Evolutionary conservation across 35 echinoderm and acorn worm genomes (phyloP), one percentile per base, ranked within the genome.

Genomic region (Apostichopus japonicus): DNA sequence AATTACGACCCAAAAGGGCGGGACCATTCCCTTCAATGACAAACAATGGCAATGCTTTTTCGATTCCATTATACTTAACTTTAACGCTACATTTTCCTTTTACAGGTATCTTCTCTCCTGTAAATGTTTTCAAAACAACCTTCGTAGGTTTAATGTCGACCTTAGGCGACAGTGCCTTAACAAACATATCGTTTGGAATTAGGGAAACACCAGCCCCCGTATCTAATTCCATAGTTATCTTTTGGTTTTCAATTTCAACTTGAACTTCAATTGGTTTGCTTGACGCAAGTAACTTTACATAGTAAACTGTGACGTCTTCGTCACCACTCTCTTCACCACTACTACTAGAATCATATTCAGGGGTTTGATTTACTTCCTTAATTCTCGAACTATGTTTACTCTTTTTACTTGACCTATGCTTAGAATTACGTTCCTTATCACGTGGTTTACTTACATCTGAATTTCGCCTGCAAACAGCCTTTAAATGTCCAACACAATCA

Each of bases 41-140:
- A 90, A 72, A 76, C 87, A 90, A 44, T 70, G 87, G 87, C 24
- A 90, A 76, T 19, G 4, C 14, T 23, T 71, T 90, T 90, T 90
- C 62, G 73, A 5, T 76, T 4, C 87, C 59, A 76, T 72, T 90
- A 76, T 55, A 90, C 27, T 67, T 71, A 70, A 90, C 87, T 15
- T 70, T 6, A 6, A 90, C 88, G 53, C 25, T 75, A 10, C 27
- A 72, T 51, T 72, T 90, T 17, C 87, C 87, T 21, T 10, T 17
- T 1, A 90, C 87, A 52, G 87, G 61, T 24, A 90, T 90, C 16
- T 90, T 75, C 23, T 70, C 23, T 53, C 58, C 57, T 77, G 67
- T 90, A 77, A 53, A 90, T 19, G 88, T 76, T 90, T 90, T 55
- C 14, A 90, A 44, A 76, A 90, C 73, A 2, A 27, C 52, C 6